Percentiles rank a stretch among this genome's conserved stretches.
Evolutionary conservation across 2,888 invertebrate genomes (phyloP).

Genomic region (Dicyrtomina minuta): DNA sequence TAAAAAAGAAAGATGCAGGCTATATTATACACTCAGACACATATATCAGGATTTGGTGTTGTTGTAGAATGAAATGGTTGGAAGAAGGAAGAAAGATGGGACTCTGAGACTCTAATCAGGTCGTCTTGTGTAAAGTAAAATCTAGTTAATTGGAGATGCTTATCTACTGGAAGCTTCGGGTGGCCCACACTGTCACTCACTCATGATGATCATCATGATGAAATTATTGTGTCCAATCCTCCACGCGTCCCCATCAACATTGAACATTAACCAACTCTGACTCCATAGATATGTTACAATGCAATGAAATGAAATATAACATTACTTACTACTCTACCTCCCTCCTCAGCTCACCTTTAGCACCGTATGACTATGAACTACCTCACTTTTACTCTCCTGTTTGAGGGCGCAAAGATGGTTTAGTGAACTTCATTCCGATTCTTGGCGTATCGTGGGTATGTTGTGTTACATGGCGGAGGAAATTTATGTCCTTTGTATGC

Average conservation of each 20-base stretch:
- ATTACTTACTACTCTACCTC: no score
- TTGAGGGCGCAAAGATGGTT: no score
- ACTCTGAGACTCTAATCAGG: slow-evolving; percentile 34
- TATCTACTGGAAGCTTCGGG: slow-evolving; percentile 33
- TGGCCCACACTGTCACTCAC: slow-evolving; percentile 36
- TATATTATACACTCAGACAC: background rate
- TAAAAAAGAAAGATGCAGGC: background rate
- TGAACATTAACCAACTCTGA: background rate
- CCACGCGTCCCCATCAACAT: slow-evolving; percentile 25
- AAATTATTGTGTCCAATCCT: slow-evolving; percentile 34
- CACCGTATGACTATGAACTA: no score
- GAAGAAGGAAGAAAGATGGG: slow-evolving; percentile 10
- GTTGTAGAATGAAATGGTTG: background rate
- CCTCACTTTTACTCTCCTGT: background rate
- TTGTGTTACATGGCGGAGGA: no score
- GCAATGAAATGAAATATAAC: background rate
- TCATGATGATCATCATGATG: slow-evolving; percentile 24
- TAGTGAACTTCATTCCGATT: no score
- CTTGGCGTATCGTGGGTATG: no score
- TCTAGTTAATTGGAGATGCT: slow-evolving; percentile 39
- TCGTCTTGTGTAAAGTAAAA: slow-evolving; percentile 36
- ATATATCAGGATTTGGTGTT: background rate
- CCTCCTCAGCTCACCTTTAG: no score
- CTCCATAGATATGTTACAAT: background rate
- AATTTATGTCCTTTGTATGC: no score